Evolutionary conservation across 2,888 invertebrate species (phyloP).

Genomic region (Smittia aterrima): DNA sequence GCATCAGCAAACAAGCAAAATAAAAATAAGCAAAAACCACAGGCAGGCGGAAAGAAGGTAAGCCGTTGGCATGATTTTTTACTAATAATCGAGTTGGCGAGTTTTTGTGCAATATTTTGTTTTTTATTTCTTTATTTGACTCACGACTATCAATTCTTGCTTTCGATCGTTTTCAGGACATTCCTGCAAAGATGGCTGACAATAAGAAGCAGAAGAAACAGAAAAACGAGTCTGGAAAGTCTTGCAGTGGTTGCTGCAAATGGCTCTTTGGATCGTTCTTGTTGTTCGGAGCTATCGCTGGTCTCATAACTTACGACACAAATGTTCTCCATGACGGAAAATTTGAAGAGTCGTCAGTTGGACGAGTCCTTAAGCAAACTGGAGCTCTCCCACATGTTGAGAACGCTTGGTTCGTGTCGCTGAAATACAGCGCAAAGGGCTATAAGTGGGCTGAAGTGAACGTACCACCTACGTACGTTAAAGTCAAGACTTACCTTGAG

Average conservation of each 20-base stretch:
- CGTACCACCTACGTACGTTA: conserved; percentile 65
- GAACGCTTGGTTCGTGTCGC: conserved; percentile 61
- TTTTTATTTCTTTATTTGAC: background rate
- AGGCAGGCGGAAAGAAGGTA: conserved; percentile 36
- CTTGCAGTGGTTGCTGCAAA: conserved; percentile 58
- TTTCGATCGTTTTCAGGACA: conserved; percentile 22
- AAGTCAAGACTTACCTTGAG: conserved; percentile 53
- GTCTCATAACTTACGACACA: conserved; percentile 65
- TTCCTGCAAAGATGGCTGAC: conserved; percentile 36
- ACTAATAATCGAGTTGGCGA: background rate
- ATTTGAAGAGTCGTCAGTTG: conserved; percentile 69
- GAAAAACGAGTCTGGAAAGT: conserved; percentile 47
- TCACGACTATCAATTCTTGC: background rate
- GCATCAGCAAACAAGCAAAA: conserved; percentile 36
- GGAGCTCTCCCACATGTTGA: conserved; percentile 66
- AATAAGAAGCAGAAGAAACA: conserved; percentile 44
- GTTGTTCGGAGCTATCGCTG: conserved; percentile 60
- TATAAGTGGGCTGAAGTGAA: conserved; percentile 67
- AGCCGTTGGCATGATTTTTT: conserved; percentile 2
- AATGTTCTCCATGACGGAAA: conserved; percentile 61
- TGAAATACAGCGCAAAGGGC: conserved; percentile 62
- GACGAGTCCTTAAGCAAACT: conserved; percentile 63
- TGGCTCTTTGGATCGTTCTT: conserved; percentile 66
- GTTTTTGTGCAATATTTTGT: background rate
- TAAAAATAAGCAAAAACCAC: conserved; percentile 40